These are phyloP conservation scores for Pinna nobilis DNA, from an alignment of 1,140 invertebrate species.

Conservation along the genomic window DNA sequence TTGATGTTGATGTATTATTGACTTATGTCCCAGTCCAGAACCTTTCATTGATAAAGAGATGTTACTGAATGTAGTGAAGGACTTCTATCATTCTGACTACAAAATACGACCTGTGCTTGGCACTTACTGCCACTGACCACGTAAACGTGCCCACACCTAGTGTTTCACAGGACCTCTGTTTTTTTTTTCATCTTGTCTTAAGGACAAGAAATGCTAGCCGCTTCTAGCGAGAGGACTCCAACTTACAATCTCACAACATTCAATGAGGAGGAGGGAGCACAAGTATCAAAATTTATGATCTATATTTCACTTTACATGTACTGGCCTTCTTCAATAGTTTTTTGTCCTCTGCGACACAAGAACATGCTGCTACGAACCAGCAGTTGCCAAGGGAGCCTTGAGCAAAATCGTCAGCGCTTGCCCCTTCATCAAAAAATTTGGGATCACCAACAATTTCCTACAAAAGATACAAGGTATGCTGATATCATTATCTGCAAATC, in stretches of 20 bases:
- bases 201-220: not conserved
- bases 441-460: constrained; percentile 74
- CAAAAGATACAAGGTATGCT: constrained; percentile 30
- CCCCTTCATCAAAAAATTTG: constrained; percentile 78
- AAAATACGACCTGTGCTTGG: no score
- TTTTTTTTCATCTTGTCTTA: not conserved
- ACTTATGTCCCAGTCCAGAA: no score
- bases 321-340: constrained; percentile 77
- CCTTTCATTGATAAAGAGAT: no score
- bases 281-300: not conserved
- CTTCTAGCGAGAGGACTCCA: not conserved
- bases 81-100: no score
- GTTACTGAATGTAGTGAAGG: no score
- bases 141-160: not conserved
- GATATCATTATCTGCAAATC: not conserved
- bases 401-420: constrained; percentile 78
- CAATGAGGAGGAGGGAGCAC: no score
- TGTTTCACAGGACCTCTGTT: not conserved
- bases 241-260: not conserved
- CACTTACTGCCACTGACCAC: no score
- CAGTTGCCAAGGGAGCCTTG: constrained; percentile 80
- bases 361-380: constrained; percentile 82
- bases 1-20: no score
- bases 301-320: not conserved
- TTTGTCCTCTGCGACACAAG: constrained; percentile 82